A percentile compares a stretch with the other conserved stretches of the same genome.
Evolutionary conservation across 1,140 invertebrate species (phyloP).

Genomic region (Acyrthosiphon pisum): DNA sequence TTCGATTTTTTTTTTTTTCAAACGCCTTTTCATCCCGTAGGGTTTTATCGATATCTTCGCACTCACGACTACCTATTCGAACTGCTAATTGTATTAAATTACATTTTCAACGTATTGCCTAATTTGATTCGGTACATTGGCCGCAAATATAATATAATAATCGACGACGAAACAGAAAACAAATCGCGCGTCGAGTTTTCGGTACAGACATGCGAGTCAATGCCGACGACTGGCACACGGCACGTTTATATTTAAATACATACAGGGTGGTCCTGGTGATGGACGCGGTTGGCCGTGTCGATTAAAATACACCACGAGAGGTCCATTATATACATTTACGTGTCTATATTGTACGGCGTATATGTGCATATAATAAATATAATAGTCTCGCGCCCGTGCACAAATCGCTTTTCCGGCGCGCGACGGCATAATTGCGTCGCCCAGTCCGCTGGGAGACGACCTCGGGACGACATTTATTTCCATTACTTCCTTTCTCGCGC

Average conservation of each 20-base stretch:
- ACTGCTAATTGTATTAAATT: neutral
- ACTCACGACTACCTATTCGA: neutral
- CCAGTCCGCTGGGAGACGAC: neutral
- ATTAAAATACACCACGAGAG: neutral
- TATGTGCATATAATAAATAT: neutral
- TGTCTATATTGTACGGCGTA: neutral
- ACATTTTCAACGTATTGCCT: neutral
- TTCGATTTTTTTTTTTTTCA: neutral
- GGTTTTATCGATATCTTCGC: neutral
- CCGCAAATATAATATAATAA: neutral
- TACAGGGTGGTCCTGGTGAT: neutral
- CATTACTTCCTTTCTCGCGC: slow-evolving; percentile 32
- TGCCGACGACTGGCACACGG: neutral
- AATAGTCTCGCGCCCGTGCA: neutral
- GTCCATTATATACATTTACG: neutral
- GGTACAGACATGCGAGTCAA: neutral
- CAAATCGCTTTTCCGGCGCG: slow-evolving; percentile 36
- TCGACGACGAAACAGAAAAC: neutral
- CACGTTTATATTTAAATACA: neutral
- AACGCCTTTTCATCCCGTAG: neutral
- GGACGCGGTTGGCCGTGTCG: neutral
- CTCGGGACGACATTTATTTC: slow-evolving; percentile 32
- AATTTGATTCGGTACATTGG: neutral
- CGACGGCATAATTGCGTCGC: slow-evolving; percentile 25
- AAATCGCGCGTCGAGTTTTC: neutral